phyloP scores from a whole-genome alignment of 2,113 vertebrate genomes.

The Callospermophilus lateralis region DNA sequence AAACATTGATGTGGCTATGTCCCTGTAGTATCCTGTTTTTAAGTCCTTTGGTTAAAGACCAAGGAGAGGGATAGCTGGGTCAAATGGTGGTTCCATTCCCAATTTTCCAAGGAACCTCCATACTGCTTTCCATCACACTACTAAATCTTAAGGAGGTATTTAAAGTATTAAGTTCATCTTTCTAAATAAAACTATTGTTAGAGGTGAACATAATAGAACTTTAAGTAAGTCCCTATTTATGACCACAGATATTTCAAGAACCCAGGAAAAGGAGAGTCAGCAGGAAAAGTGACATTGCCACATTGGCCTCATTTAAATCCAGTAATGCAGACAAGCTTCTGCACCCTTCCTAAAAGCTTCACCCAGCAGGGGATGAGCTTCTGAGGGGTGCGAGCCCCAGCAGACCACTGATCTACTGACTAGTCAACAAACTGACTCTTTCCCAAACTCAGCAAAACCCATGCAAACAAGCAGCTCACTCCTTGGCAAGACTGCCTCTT shows the following conservation, averaged over 20 bases:
- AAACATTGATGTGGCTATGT: too few relatives aligned
- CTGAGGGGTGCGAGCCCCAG: background rate
- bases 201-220: background rate
- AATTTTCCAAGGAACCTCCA: too few relatives aligned
- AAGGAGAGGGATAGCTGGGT: too few relatives aligned
- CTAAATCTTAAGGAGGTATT: conserved; percentile 46
- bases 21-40: too few relatives aligned
- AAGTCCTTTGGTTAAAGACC: too few relatives aligned
- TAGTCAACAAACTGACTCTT: background rate
- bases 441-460: background rate
- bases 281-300: background rate
- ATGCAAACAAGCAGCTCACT: background rate
- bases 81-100: too few relatives aligned
- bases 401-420: background rate
- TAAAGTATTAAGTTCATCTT: conserved; percentile 62
- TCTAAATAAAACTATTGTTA: conserved; percentile 70
- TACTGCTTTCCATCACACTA: background rate
- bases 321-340: background rate
- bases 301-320: background rate
- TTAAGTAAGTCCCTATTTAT: conserved; percentile 58
- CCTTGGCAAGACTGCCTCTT: background rate
- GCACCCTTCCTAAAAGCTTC: background rate
- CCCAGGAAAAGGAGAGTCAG: background rate
- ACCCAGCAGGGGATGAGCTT: background rate
- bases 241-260: conserved; percentile 46